Conservation (phyloP, 2,797 vertebrate genomes). For the Fundulus diaphanus region DNA sequence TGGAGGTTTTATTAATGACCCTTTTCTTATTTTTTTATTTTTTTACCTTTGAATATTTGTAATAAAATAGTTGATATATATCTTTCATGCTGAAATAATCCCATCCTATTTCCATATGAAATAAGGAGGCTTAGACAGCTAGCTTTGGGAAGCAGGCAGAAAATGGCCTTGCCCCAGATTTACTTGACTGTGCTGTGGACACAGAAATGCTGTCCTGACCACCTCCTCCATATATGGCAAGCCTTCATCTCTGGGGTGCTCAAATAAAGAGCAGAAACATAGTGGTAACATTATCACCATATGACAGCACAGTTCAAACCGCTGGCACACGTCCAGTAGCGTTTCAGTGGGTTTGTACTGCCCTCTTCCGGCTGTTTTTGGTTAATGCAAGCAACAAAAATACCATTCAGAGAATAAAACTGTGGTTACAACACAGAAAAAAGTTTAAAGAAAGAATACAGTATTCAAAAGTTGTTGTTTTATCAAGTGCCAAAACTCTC, state of each 20-base stretch:
- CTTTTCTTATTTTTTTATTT: not conserved
- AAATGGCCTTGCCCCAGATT: conserved; percentile 46
- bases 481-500: not conserved
- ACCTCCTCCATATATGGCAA: conserved; percentile 66
- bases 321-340: conserved; percentile 34
- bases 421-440: not conserved
- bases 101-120: conserved; percentile 46
- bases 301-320: conserved; percentile 51
- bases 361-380: conserved; percentile 45
- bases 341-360: conserved; percentile 48
- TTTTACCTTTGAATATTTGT: conserved; percentile 18
- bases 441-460: not conserved
- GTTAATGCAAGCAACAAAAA: conserved; percentile 14
- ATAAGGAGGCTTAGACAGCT: conserved; percentile 27
- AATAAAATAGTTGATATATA: conserved; percentile 29
- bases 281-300: conserved; percentile 61
- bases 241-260: conserved; percentile 47
- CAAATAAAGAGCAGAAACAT: conserved; percentile 53
- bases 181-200: conserved; percentile 51
- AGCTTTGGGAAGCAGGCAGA: conserved; percentile 47
- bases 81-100: conserved; percentile 38
- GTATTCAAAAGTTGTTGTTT: not conserved
- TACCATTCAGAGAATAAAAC: not conserved
- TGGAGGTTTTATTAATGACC: conserved; percentile 2
- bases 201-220: conserved; percentile 50